Evolutionary conservation across 1,140 invertebrate species (phyloP), one percentile per base, ranked within the genome.

Genomic region (Neotoxoptera formosana): DNA sequence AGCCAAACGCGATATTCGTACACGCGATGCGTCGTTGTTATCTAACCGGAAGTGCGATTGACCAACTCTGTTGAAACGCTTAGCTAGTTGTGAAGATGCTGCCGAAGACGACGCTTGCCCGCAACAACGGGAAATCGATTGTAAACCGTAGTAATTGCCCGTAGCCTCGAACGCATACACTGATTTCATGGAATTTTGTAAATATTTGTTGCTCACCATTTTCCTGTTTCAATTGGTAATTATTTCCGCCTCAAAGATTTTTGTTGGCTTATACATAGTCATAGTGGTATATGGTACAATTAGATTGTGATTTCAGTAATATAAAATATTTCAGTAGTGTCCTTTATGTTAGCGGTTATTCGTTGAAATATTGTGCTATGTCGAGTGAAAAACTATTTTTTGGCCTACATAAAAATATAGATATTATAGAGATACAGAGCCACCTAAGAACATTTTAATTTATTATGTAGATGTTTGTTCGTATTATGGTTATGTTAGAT

Each of bases 191-290:
- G 93, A 94, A 94, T 91, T 94, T 83, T 94, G 93, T 45, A 94
- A 91, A 89, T 91, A 94, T 88, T 89, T 94, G 56, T 93, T 94
- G 48, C 90, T 94, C 51, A 92, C 93, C n/a, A 56, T 94, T 48
- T 94, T 94, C 90, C 91, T 94, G 45, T 91, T 94, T 48, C 93
- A 94, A 94, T 51, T 94, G 91, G 93, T 94, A 94, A 53, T 89
- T 93, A 48, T 84, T 83, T 81, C 7, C 36, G 53, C 45, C 7
- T 53, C n/a, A 4, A 47, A 30, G 6, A 34, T n/a, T 47, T 60
- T 25, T 67, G 56, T 67, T 67, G 11, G 30, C 60, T 67, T 86
- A 25, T 53, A 56, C 51, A 48, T 84, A 84, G 7, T 47, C n/a
- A n/a, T n/a, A n/a, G n/a, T n/a, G n/a, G 14, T 34, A 7, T 92